Percentiles rank a stretch among this genome's conserved stretches.
Conservation (phyloP, 2,113 vertebrate species). For the Larimichthys polyactis region DNA sequence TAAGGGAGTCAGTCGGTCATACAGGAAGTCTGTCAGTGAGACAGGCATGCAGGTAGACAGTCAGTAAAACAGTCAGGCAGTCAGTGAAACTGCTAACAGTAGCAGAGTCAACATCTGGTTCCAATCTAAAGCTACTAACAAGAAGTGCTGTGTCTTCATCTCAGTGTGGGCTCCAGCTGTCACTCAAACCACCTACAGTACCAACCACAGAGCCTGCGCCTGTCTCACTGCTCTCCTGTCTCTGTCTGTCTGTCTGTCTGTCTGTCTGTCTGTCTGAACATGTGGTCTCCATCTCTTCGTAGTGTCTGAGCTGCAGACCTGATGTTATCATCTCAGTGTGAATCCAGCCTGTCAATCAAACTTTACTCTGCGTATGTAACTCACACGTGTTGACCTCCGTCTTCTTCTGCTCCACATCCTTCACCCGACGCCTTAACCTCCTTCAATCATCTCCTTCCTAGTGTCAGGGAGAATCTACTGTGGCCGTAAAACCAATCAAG, state of each 20-base stretch:
- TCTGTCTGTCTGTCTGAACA: neutral
- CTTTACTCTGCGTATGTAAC: neutral
- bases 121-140: constrained; percentile 73
- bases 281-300: neutral
- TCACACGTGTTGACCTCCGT: neutral
- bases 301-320: constrained; percentile 1
- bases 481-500: too few species aligned
- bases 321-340: constrained; percentile 34
- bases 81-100: constrained; percentile 70
- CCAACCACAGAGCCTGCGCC: neutral
- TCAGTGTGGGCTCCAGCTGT: constrained; percentile 77
- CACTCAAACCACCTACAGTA: constrained; percentile 67
- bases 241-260: neutral
- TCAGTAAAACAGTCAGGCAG: constrained; percentile 35
- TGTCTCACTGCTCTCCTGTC: constrained; percentile 7
- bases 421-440: constrained; percentile 30
- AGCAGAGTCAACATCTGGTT: constrained; percentile 83
- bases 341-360: constrained; percentile 41
- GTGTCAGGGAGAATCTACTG: too few species aligned
- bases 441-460: too few species aligned
- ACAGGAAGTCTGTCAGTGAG: constrained; percentile 1
- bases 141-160: constrained; percentile 76
- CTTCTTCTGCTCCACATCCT: neutral
- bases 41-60: constrained; percentile 25
- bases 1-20: neutral